Base-by-base conservation (phyloP, 1,140 invertebrate species). In the Caerostris darwini region DNA sequence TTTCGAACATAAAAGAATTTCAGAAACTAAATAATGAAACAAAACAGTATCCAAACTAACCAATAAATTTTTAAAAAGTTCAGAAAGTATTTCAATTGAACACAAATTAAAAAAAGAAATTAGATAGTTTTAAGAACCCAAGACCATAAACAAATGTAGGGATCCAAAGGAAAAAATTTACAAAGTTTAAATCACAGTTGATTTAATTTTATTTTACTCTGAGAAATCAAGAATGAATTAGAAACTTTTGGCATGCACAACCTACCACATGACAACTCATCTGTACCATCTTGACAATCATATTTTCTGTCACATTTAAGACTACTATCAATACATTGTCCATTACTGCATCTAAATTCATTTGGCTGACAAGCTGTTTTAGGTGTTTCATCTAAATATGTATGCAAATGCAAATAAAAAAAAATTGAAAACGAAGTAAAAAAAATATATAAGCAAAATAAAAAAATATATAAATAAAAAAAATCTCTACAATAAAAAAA, bases 201-300 rank as follows among this genome's bases (percentile, higher is more conserved):
- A 7, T 61, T 61, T 34, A 34, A 34, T 61, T 61, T 61, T 61
- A 14, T 61, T 3, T 10, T 61, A n/a, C 59, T 3, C 59, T 7
- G 14, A 61, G 4, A 77, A 14, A 5, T 12, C 5, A 50, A 77
- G 34, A 12, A 77, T 2, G 1, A 2, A 12, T 3, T 10, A 3
- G 7, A 54, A 71, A 93, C 88, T n/a, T 4, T 19, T 57, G 57
- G n/a, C 54, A 54, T 19, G 54, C 91, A 10, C 64, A 96, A 96
- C 56, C 54, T 85, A 85, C 95, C 95, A 87, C 91, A 93, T 14
- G 61, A 69, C 5, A 71, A 54, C 17, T 93, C 92, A 93, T 93
- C 83, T 6, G 92, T 67, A 12, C 83, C 56, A 77, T 93, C 92
- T 57, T 10, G 10, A n/a, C 92, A 99, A 95, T 99, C 98, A 88